Percentiles rank a stretch among this genome's conserved stretches.
These are phyloP conservation scores for Antrozous pallidus DNA, from an alignment of 2,797 vertebrate genomes.

Conservation along the genomic window DNA sequence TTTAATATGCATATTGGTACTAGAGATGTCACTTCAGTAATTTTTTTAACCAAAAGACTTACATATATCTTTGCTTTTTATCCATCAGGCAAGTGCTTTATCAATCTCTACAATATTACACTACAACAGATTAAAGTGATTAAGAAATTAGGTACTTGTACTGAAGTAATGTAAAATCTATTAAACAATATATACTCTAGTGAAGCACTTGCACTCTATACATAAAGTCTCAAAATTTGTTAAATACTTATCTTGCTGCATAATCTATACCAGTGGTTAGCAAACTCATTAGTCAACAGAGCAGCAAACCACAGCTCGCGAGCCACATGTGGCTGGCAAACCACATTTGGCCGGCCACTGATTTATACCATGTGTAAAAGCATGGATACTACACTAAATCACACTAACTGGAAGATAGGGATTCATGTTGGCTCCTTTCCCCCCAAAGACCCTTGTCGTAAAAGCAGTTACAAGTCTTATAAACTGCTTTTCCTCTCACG, in stretches of 20 bases:
- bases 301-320: too few relatives aligned
- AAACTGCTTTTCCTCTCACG: background rate
- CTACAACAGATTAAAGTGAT: constrained; percentile 24
- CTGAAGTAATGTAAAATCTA: background rate
- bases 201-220: background rate
- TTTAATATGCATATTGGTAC: background rate
- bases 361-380: fast-evolving
- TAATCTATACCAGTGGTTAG: fast-evolving
- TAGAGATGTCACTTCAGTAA: background rate
- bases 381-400: background rate
- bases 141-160: background rate
- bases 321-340: too few relatives aligned
- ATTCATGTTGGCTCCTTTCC: background rate
- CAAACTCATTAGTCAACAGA: too few relatives aligned
- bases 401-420: background rate
- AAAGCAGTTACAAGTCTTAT: background rate
- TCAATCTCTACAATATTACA: background rate
- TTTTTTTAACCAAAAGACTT: background rate
- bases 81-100: background rate
- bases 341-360: too few relatives aligned
- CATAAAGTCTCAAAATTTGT: background rate
- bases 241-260: background rate
- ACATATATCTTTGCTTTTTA: background rate
- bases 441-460: background rate
- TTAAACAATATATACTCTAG: background rate